Evolutionary conservation across 2,888 invertebrate species (phyloP).

Genomic region (Enoplolaimus lenunculus): DNA sequence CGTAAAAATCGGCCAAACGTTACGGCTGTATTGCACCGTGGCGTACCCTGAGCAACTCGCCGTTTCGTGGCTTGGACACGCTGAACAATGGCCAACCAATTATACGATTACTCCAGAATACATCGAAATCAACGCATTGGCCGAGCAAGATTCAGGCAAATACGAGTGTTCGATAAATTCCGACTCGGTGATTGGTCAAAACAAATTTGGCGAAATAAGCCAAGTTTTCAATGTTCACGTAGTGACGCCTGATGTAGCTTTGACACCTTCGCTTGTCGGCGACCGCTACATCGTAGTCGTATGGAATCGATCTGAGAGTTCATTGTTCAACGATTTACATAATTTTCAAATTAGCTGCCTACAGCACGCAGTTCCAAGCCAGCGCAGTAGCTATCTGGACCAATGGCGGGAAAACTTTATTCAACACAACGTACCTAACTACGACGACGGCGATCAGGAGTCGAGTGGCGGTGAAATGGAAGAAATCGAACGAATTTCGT

Average conservation of each 20-base stretch:
- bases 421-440: not conserved
- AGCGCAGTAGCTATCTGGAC: not conserved
- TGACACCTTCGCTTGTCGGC: not conserved
- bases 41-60: not conserved
- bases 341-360: not conserved
- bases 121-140: not conserved
- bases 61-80: not conserved
- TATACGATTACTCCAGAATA: not conserved
- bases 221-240: not conserved
- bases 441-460: not conserved
- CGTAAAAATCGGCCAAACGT: not conserved
- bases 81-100: not conserved
- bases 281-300: conserved; percentile 5
- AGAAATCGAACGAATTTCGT: not conserved
- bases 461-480: not conserved
- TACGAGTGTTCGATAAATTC: not conserved
- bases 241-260: not conserved
- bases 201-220: not conserved
- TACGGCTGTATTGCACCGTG: not conserved
- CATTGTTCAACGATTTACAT: not conserved
- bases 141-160: not conserved
- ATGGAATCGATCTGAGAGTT: not conserved
- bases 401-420: not conserved
- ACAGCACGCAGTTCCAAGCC: not conserved
- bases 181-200: not conserved